Evolutionary conservation across 1,140 invertebrate species (phyloP).

Genomic region (Agraylea sexmaculata): DNA sequence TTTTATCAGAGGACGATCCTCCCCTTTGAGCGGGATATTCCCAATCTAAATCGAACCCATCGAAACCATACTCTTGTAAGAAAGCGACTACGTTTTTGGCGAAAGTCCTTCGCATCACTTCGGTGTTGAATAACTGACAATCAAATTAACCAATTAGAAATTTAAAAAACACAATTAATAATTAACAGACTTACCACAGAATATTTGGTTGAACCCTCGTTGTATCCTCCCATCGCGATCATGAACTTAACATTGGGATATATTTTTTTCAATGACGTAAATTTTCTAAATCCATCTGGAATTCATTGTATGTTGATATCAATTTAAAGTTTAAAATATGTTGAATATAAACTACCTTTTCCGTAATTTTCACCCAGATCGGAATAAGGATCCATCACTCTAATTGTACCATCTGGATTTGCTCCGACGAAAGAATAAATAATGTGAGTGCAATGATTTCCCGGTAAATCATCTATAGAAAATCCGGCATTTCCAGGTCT

Average conservation of each 20-base stretch:
- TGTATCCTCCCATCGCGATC: constrained; percentile 54
- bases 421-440: constrained; percentile 62
- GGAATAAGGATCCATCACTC: constrained; percentile 50
- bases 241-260: constrained; percentile 44
- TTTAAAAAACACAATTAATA: neutral
- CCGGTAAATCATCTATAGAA: constrained; percentile 52
- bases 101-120: constrained; percentile 55
- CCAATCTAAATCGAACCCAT: constrained; percentile 82
- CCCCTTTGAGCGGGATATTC: constrained; percentile 55
- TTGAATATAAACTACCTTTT: no score
- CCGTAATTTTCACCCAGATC: constrained; percentile 45
- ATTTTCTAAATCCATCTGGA: constrained; percentile 26
- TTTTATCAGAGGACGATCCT: constrained; percentile 24
- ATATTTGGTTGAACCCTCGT: constrained; percentile 39
- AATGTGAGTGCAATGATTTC: constrained; percentile 58
- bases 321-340: no score
- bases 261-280: constrained; percentile 36
- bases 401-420: constrained; percentile 34
- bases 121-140: constrained; percentile 54
- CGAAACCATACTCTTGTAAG: constrained; percentile 67
- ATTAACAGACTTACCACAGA: constrained; percentile 23
- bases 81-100: constrained; percentile 62
- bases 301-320: no score
- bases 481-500: constrained; percentile 51
- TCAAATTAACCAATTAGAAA: neutral